Evolutionary conservation across 2,888 invertebrate genomes (phyloP).

Genomic region (Hermaeophaga mercurialis): DNA sequence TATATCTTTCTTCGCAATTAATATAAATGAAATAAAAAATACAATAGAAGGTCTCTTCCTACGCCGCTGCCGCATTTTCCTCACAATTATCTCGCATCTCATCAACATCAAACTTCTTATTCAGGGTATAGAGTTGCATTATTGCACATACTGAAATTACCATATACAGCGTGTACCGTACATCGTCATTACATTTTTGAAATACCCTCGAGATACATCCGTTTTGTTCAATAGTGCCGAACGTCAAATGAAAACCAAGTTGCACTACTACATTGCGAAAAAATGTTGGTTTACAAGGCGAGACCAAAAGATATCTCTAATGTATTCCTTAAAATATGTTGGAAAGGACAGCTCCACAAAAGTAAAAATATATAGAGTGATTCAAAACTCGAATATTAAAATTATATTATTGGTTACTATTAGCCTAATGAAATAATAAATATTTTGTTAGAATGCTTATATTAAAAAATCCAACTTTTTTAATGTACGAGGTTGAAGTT

Average conservation of each 20-base stretch:
- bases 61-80: background rate
- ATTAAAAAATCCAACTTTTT: no score
- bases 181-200: conserved; percentile 20
- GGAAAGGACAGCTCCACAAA: no score
- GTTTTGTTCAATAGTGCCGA: conserved; percentile 1
- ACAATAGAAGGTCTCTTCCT: background rate
- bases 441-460: no score
- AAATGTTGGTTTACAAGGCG: background rate
- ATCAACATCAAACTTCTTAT: conserved; percentile 4
- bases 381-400: no score
- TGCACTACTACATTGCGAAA: conserved; percentile 20
- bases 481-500: no score
- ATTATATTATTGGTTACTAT: no score
- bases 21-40: no score
- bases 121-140: conserved; percentile 6
- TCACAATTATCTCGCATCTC: background rate
- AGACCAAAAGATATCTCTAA: background rate
- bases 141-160: conserved; percentile 26
- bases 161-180: conserved; percentile 20
- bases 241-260: background rate
- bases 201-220: conserved; percentile 24
- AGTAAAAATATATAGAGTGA: no score
- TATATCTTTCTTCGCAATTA: no score
- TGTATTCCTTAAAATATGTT: no score
- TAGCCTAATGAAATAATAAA: no score